Conservation (phyloP, 1,140 invertebrate genomes). For the Campodea augens region DNA sequence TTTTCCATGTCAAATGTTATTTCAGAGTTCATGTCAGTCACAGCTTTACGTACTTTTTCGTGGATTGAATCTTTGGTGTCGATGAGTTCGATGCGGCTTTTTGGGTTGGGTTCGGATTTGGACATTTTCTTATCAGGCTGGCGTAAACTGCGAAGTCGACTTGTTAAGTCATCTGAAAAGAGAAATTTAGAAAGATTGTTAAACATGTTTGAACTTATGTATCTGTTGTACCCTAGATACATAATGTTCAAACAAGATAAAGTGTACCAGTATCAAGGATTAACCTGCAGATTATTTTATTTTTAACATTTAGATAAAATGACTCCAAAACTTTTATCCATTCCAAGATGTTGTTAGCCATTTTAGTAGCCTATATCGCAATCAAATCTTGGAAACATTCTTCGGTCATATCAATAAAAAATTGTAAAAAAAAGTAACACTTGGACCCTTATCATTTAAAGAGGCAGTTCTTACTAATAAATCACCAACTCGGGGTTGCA, state of each 20-base stretch:
- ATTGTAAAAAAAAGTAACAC: slow-evolving; percentile 4
- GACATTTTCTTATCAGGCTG: slow-evolving; percentile 92
- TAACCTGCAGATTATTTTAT: too few relatives aligned
- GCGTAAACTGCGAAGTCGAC: slow-evolving; percentile 54
- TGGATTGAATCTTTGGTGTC: slow-evolving; percentile 58
- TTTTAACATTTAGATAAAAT: too few relatives aligned
- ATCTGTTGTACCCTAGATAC: too few relatives aligned
- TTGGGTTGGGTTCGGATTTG: slow-evolving; percentile 68
- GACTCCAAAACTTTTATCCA: too few relatives aligned
- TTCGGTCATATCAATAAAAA: too few relatives aligned
- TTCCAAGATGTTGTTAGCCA: too few relatives aligned
- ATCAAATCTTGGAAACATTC: too few relatives aligned
- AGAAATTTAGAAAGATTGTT: slow-evolving; percentile 28
- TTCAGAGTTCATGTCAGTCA: slow-evolving; percentile 75
- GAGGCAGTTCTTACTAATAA: too few relatives aligned
- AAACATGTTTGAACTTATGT: slow-evolving; percentile 10
- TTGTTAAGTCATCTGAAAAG: slow-evolving; percentile 14
- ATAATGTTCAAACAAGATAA: slow-evolving; percentile 4
- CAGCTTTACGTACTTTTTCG: slow-evolving; percentile 71
- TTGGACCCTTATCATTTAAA: too few relatives aligned
- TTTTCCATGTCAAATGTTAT: slow-evolving; percentile 56
- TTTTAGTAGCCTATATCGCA: too few relatives aligned
- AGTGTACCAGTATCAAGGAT: slow-evolving; percentile 1
- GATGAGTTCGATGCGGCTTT: slow-evolving; percentile 56
- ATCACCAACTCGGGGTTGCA: too few relatives aligned